Base-by-base conservation (phyloP, 2,888 invertebrate genomes). In the Drosophila eohydei region DNA sequence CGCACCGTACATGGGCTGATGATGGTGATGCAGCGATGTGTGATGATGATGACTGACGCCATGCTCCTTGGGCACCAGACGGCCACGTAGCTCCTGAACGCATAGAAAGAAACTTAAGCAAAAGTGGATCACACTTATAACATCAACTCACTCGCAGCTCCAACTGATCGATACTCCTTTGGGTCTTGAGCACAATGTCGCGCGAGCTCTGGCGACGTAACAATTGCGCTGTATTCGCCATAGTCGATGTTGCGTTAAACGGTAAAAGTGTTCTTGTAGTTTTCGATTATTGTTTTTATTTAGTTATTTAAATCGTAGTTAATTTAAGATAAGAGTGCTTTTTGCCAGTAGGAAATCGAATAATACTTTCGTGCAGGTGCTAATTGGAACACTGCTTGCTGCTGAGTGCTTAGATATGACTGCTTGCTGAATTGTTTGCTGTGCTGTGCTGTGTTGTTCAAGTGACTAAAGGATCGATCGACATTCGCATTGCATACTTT, bases 221-320 rank as follows among this genome's bases (percentile, higher is more conserved):
- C 91, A 97, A 94, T 93, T 97, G 97, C 64, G 97, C 97, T 83
- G 97, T 97, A 93, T 97, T 97, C 90, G 97, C 97, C 97, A 97
- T 97, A 71, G 32, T 65, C 11, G 67, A 32, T 41, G 38, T 56
- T 46, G 44, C 52, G 60, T 58, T 60, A 56, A 75, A 58, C 71
- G 43, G 16, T 74, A 62, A 70, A 50, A 63, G 44, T 62, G 14
- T 26, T 26, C 7, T 46, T 28, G 44, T 51, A 43, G 57, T 41
- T 63, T 40, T 55, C 34, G 56, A 70, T 62, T 30, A 54, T 55
- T 46, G 52, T 57, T 8, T 7, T 59, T 16, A 3, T 30, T 38
- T 52, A 54, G 36, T 58, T 52, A 56, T 41, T 50, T 16, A 40
- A 46, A 34, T 65, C 11, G 40, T 52, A 54, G 16, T 50, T 60